phyloP scores from a whole-genome alignment of 2,888 invertebrate genomes.

The Beris morrisii region DNA sequence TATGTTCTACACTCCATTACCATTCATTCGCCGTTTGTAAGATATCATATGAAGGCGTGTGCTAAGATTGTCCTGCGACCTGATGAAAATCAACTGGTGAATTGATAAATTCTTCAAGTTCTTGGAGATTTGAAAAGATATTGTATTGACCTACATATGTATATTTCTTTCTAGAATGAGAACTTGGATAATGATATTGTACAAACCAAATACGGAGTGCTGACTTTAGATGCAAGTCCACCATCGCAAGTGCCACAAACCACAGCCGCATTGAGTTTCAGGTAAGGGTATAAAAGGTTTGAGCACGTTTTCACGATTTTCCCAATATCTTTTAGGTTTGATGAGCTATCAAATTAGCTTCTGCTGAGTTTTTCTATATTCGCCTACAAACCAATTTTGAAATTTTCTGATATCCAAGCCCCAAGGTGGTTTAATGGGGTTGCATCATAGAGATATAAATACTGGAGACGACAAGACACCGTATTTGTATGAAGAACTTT shows the following conservation, averaged over 20 bases:
- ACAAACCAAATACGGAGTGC: constrained; percentile 70
- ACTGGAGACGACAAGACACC: too few species aligned
- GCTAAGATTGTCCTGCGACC: constrained; percentile 80
- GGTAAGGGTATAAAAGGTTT: constrained; percentile 35
- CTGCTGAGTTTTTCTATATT: too few species aligned
- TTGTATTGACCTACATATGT: not conserved
- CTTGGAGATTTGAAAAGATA: not conserved
- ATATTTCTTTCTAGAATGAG: constrained; percentile 60
- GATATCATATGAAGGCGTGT: constrained; percentile 77
- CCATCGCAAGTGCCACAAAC: constrained; percentile 53
- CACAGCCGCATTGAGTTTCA: constrained; percentile 69
- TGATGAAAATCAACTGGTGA: constrained; percentile 68
- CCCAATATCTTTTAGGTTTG: too few species aligned
- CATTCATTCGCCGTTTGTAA: constrained; percentile 78
- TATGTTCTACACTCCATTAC: constrained; percentile 77
- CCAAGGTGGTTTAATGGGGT: too few species aligned
- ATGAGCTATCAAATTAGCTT: too few species aligned
- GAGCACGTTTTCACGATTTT: too few species aligned
- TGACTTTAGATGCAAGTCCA: constrained; percentile 74
- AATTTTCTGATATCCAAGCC: too few species aligned
- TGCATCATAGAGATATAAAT: too few species aligned
- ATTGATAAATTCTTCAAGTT: not conserved
- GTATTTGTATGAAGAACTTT: too few species aligned
- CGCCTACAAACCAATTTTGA: too few species aligned
- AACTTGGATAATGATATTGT: constrained; percentile 59